Evolutionary conservation across 1,140 invertebrate genomes (phyloP), one percentile per base, ranked within the genome.

Genomic region (Trachelipus rathkii): DNA sequence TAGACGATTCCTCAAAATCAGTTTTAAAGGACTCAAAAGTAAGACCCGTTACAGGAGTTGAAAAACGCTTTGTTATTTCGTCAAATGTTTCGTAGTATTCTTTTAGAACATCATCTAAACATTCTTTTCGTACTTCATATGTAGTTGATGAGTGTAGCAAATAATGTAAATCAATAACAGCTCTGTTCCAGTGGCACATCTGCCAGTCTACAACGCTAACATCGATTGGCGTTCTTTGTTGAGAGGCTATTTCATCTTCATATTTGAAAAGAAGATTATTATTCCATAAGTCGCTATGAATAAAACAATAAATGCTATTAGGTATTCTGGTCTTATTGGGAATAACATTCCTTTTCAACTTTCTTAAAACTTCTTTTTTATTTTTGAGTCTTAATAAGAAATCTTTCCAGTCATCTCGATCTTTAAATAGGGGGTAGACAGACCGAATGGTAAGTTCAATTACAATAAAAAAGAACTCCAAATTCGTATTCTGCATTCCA

Each of bases 151-250:
- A 44, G 33, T 19, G 33, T 3, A 72, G 24, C 15, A 72, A 43
- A 33, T 72, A 72, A 44, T 72, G 71, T 11, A 72, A 23, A 72
- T 72, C 71, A 44, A 72, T 21, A 7, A 72, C 43, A 44, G 71
- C n/a, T n/a, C 33, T 72, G 10, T 19, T 72, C 71, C 71, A 72
- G 3, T 72, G 71, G 21, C 43, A 44, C 8, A 50, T 72, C 46
- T 72, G 71, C 24, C 24, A 72, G 71, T 72, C 71, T 72, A 72
- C 33, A 11, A 72, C 15, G 5, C 13, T 72, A 45, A 72, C n/a
- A 46, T 33, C 44, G 1, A 5, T 33, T 11, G 33, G 15, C 1
- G 0, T n/a, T 15, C 46, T 13, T 44, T 44, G 10, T 45, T 60
- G 11, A 60, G 11, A 13, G 4, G 2, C 71, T 15, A 3, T 33